These are phyloP conservation scores for Thereuonema tuberculata DNA, from an alignment of 1,140 invertebrate genomes.

Conservation along the genomic window DNA sequence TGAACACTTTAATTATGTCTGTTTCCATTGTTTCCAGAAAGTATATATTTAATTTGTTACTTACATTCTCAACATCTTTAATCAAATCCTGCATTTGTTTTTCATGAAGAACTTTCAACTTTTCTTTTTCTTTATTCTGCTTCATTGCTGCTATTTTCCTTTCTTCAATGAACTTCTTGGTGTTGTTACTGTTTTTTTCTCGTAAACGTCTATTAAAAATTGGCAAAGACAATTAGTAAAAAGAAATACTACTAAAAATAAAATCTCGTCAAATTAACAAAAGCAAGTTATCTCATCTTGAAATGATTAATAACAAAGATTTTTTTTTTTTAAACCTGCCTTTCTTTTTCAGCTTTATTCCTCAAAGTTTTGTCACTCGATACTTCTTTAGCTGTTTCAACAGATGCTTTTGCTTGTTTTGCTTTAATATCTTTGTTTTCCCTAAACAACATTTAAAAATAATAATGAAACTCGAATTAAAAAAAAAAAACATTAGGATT, in stretches of 20 bases:
- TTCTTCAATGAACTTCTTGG: constrained; percentile 98
- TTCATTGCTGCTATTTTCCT: constrained; percentile 72
- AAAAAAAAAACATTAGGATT: background rate
- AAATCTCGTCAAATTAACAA: constrained; percentile 3
- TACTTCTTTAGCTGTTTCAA: constrained; percentile 92
- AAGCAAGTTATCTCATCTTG: constrained; percentile 7
- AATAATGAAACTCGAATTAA: constrained; percentile 5
- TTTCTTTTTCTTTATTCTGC: constrained; percentile 85
- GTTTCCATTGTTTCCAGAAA: background rate
- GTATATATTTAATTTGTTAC: constrained; percentile 19
- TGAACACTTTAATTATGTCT: background rate
- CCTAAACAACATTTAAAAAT: constrained; percentile 33
- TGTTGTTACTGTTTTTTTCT: constrained; percentile 97
- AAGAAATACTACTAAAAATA: too few species aligned
- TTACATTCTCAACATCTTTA: constrained; percentile 81
- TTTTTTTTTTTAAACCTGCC: too few species aligned
- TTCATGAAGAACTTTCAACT: constrained; percentile 76
- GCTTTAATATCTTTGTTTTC: constrained; percentile 95
- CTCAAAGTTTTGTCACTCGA: constrained; percentile 90
- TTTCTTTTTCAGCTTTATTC: constrained; percentile 93
- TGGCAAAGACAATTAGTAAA: too few species aligned
- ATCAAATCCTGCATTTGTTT: constrained; percentile 81
- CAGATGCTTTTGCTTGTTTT: constrained; percentile 86
- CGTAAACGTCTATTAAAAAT: constrained; percentile 47
- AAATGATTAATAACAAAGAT: too few species aligned